Base-by-base conservation (phyloP, 2,113 vertebrate species). In the Leptodactylus fuscus region DNA sequence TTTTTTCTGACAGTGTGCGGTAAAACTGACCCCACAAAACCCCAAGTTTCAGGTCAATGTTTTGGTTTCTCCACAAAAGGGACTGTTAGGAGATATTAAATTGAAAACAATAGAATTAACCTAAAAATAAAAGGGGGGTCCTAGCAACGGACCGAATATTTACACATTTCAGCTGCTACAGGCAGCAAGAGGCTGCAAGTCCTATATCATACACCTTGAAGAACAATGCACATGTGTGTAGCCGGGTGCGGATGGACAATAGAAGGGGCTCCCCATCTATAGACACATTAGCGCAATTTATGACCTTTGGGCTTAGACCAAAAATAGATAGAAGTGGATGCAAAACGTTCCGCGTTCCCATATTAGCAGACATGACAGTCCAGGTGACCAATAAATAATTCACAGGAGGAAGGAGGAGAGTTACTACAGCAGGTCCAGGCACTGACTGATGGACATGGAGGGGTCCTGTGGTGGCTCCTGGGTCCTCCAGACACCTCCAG, bases 71-170 rank as follows among this genome's bases (percentile, higher is more conserved):
- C 53, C 53, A 76, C 46, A 76, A 15, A 60, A 24, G 36, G 53
- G 34, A 13, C 10, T 41, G 34, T 80, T 73, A 85, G 46, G 67
- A 36, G 75, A 79, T 51, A 80, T 34, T 71, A 94, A 93, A 89
- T 93, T 95, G 90, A 94, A 93, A 95, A 93, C 92, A 88, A 90
- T 87, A 94, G 93, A 93, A 94, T 91, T 93, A 94, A 69, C 94
- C 95, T 97, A 95, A 94, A 92, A 92, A 91, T 88, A 89, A 87
- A 65, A 70, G 74, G 46, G 74, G 46, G 96, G 96, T 95, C 96
- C 94, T 91, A 95, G 95, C 89, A 96, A 97, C 94, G 96, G 96
- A 97, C 97, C 96, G 88, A 95, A 92, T 96, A 95, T 97, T 93
- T 96, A 96, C 96, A 98, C 67, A 89, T 91, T 95, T 95, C 96